Evolutionary conservation across 2,113 vertebrate genomes (phyloP).

Genomic region (Calidris pugnax): DNA sequence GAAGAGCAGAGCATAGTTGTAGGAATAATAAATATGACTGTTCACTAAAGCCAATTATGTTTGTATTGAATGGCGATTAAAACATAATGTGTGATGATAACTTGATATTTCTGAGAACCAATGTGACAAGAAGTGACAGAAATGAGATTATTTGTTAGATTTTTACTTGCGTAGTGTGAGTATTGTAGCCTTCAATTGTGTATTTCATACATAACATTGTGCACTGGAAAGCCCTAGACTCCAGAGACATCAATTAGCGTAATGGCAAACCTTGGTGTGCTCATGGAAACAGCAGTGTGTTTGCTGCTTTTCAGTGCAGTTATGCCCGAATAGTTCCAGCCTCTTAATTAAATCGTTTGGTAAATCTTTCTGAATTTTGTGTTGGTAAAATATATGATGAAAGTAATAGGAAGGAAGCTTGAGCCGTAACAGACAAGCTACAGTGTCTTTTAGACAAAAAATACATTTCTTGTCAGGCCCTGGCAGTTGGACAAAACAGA

Average conservation of each 20-base stretch:
- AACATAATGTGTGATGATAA: not conserved
- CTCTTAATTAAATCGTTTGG: not conserved
- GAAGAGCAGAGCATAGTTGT: not conserved
- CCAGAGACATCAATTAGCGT: not conserved
- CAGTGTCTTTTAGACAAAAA: not conserved
- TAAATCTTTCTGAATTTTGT: not conserved
- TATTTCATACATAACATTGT: not conserved
- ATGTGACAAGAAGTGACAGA: not conserved
- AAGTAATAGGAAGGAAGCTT: not conserved
- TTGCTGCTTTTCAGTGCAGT: not conserved
- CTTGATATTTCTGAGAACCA: not conserved
- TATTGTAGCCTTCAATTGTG: not conserved
- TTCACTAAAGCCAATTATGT: not conserved
- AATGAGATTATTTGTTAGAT: not conserved
- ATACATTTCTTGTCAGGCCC: not conserved
- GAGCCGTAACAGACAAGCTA: not conserved
- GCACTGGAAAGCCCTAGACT: not conserved
- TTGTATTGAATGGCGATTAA: not conserved
- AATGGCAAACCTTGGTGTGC: not conserved
- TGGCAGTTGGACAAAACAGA: not conserved
- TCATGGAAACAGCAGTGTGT: not conserved
- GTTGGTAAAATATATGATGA: not conserved
- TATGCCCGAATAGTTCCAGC: not conserved
- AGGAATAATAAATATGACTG: constrained; percentile 5
- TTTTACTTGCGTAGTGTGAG: not conserved